Conservation (phyloP, 2,888 invertebrate genomes). For the Chrysopilus asiliformis region DNA sequence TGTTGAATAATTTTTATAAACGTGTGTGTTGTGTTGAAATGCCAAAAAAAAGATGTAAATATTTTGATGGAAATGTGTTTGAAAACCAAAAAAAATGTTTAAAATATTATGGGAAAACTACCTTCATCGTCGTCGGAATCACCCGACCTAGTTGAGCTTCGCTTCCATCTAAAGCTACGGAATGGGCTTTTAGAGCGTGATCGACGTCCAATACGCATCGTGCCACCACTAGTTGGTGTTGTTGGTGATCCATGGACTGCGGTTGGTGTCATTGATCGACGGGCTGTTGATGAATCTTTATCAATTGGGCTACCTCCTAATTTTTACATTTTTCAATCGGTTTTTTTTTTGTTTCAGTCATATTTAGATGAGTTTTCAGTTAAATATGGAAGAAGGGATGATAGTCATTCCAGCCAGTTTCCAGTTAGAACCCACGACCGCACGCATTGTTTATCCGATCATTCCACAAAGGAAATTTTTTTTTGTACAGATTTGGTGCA, state of each 20-base stretch:
- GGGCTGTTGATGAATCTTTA: conserved; percentile 10
- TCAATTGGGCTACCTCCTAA: conserved; percentile 8
- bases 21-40: too few relatives aligned
- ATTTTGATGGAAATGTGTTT: too few relatives aligned
- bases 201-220: conserved; percentile 31
- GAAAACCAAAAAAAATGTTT: too few relatives aligned
- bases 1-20: too few relatives aligned
- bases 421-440: too few relatives aligned
- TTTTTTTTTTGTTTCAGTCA: conserved; percentile 3
- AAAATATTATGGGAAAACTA: conserved; percentile 12
- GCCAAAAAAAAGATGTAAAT: too few relatives aligned
- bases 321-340: conserved; percentile 2
- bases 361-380: not conserved
- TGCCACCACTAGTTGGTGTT: conserved; percentile 30
- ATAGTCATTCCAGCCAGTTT: too few relatives aligned
- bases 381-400: too few relatives aligned
- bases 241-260: conserved; percentile 11
- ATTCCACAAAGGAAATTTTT: too few relatives aligned
- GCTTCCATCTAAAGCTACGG: conserved; percentile 85
- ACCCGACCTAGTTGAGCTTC: conserved; percentile 50
- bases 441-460: too few relatives aligned
- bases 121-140: conserved; percentile 60
- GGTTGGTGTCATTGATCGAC: conserved; percentile 6
- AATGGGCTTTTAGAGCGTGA: conserved; percentile 90
- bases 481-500: too few relatives aligned